Base-by-base conservation (phyloP, 1,140 invertebrate genomes). In the Psilanteris sp. region DNA sequence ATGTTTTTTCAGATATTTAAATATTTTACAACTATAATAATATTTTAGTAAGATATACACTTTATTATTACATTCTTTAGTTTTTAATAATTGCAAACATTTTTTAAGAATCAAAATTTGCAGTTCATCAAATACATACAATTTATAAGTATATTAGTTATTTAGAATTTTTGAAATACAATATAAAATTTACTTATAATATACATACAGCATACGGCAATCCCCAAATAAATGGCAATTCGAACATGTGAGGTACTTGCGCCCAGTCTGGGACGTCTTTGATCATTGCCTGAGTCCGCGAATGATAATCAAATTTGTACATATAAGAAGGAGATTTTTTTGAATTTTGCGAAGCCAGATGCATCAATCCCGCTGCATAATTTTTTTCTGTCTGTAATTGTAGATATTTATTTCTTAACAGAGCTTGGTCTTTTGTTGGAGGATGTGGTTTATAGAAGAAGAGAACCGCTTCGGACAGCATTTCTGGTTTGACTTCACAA, bases 171-270 rank as follows among this genome's bases (percentile, higher is more conserved):
- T n/a, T n/a, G n/a, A n/a, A n/a, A n/a, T n/a, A n/a, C n/a, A n/a
- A n/a, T n/a, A n/a, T n/a, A n/a, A n/a, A n/a, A n/a, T n/a, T n/a
- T 34, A 39, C 8, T 26, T 24, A 48, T 83, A 83, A 39, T 89
- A 83, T 13, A 39, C 89, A 83, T 13, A 89, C 88, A 85, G 92
- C 90, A 81, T 93, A 91, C 0, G 94, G 93, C 61, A 95, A 85
- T 1, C 94, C 94, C 90, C 94, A 94, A 0, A 94, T 90, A 70
- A 94, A 94, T 2, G 94, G 92, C 31, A 94, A 86, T 79, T 96
- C 94, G 72, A 92, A 94, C 82, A 94, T 91, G 78, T 95, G 94
- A 0, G 94, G 93, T 0, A 94, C 93, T 24, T 91, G 91, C 0
- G 93, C 90, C 93, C 93, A 95, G 9, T 90, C 89, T 0, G 94